Conservation (phyloP, 1,140 invertebrate genomes). For the Andricus grossulariae region DNA sequence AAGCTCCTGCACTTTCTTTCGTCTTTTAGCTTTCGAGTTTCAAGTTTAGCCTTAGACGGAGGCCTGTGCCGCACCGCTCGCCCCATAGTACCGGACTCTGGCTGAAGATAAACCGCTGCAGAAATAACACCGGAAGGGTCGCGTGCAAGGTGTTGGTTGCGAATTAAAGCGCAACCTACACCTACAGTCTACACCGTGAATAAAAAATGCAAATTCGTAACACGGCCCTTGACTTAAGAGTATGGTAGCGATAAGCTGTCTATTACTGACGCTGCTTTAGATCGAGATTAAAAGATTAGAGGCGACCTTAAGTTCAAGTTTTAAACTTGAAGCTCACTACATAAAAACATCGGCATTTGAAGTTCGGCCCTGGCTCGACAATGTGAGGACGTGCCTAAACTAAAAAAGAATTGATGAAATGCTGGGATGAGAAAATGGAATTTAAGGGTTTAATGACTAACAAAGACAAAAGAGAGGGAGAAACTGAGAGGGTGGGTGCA, state of each 20-base stretch:
- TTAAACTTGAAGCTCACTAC: background rate
- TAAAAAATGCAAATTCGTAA: slow-evolving; percentile 15
- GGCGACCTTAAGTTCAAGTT: slow-evolving; percentile 16
- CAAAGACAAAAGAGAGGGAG: too few relatives aligned
- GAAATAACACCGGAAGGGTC: slow-evolving; percentile 15
- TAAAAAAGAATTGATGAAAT: too few relatives aligned
- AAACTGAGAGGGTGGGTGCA: too few relatives aligned
- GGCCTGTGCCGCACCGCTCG: background rate
- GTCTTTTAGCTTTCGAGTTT: too few relatives aligned
- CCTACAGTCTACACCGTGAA: background rate
- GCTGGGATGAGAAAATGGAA: too few relatives aligned
- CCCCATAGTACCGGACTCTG: background rate
- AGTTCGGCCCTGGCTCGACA: too few relatives aligned
- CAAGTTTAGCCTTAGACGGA: too few relatives aligned
- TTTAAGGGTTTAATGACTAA: too few relatives aligned
- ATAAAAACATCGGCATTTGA: background rate
- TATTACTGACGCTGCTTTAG: background rate
- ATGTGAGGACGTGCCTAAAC: too few relatives aligned
- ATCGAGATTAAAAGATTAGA: slow-evolving; percentile 3
- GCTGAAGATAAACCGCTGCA: background rate
- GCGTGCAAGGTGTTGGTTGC: slow-evolving; percentile 10
- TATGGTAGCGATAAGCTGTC: background rate
- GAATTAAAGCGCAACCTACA: background rate
- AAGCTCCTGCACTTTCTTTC: too few relatives aligned
- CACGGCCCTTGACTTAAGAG: slow-evolving; percentile 14